These are phyloP conservation scores for Thaumetopoea pityocampa DNA, from an alignment of 1,140 invertebrate genomes.

Conservation along the genomic window DNA sequence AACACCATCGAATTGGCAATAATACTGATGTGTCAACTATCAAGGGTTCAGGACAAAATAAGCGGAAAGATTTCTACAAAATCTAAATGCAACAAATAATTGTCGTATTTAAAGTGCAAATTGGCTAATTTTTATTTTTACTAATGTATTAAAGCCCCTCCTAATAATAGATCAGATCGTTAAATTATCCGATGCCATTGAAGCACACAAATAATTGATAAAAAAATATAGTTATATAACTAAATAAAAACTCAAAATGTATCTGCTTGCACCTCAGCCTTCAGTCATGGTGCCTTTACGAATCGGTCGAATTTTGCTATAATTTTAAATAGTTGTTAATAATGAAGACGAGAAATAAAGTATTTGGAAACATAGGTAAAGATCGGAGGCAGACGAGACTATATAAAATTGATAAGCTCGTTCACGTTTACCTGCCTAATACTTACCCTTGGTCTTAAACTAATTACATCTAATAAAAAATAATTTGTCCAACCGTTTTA, in stretches of 20 bases:
- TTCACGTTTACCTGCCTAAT: too few species aligned
- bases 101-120: conserved; percentile 2
- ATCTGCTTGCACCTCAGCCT: conserved; percentile 31
- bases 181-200: conserved; percentile 35
- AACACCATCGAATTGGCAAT: conserved; percentile 43
- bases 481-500: too few species aligned
- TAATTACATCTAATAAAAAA: too few species aligned
- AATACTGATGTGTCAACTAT: conserved; percentile 33
- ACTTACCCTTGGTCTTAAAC: too few species aligned
- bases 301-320: conserved; percentile 37
- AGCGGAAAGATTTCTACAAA: too few species aligned
- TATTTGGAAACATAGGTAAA: too few species aligned
- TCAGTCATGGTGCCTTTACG: conserved; percentile 46
- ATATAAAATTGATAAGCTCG: too few species aligned
- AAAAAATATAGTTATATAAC: conserved; percentile 55
- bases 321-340: too few species aligned
- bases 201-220: conserved; percentile 45
- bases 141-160: not conserved
- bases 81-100: not conserved
- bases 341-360: too few species aligned
- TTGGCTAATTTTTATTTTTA: conserved; percentile 1
- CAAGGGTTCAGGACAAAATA: too few species aligned
- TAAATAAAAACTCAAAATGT: conserved; percentile 61
- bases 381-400: too few species aligned
- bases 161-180: conserved; percentile 4